These are phyloP conservation scores for Tiphia femorata DNA, from an alignment of 2,888 invertebrate genomes.

Conservation along the genomic window DNA sequence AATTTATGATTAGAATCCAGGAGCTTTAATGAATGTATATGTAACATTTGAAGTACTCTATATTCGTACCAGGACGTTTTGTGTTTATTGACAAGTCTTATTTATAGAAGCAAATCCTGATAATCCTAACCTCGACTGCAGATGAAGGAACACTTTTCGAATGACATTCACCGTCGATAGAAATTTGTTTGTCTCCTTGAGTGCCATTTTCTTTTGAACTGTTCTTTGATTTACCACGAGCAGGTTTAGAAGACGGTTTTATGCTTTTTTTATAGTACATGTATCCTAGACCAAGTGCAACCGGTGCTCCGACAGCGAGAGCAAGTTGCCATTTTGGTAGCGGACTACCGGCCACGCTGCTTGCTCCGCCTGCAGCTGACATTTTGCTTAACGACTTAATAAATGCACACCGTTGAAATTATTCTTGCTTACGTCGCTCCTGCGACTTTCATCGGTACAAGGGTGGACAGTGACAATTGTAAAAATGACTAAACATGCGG, in stretches of 20 bases:
- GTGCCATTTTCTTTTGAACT: slow-evolving; percentile 69
- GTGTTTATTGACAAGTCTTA: too few relatives aligned
- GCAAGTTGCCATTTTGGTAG: slow-evolving; percentile 91
- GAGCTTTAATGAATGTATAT: too few relatives aligned
- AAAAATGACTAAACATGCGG: slow-evolving; percentile 18
- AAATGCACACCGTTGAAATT: too few relatives aligned
- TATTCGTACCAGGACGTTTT: too few relatives aligned
- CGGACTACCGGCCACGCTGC: slow-evolving; percentile 68
- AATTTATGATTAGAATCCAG: too few relatives aligned
- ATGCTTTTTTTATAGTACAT: slow-evolving; percentile 78
- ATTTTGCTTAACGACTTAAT: too few relatives aligned
- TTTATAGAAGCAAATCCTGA: too few relatives aligned
- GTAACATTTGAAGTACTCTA: too few relatives aligned
- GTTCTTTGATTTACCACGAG: slow-evolving; percentile 46
- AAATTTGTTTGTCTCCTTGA: slow-evolving; percentile 71
- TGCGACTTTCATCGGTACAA: slow-evolving; percentile 8
- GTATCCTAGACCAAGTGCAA: slow-evolving; percentile 85
- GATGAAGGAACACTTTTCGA: slow-evolving; percentile 36
- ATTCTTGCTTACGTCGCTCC: neutral
- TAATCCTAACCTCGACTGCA: slow-evolving; percentile 59
- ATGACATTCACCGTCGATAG: slow-evolving; percentile 74
- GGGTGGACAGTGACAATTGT: slow-evolving; percentile 6
- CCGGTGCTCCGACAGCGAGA: slow-evolving; percentile 84
- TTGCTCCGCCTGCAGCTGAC: slow-evolving; percentile 51
- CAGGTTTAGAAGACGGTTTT: slow-evolving; percentile 46